Evolutionary conservation across 2,888 invertebrate genomes (phyloP), one percentile per base, ranked within the genome.

Genomic region (Rotaria magnacalcarata): DNA sequence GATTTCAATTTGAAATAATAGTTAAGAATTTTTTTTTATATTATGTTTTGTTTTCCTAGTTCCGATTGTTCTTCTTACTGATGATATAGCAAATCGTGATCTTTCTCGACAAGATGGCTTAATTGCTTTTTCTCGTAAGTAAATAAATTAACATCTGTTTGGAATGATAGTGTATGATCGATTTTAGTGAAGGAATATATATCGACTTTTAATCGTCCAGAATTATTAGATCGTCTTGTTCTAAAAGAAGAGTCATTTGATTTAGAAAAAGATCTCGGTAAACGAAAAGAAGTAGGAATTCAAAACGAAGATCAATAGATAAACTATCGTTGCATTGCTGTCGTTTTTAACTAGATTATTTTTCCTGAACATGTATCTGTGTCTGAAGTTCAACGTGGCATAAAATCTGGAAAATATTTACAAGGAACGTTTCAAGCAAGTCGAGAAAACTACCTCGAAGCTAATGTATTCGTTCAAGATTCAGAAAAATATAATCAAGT

Each of bases 361-460:
- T 86, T 86, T 80, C 87, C 85, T 34, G 85, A 87, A 60, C 87
- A 87, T n/a, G 27, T 87, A 21, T 60, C 67, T 34, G 34, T 86
- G 27, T 74, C 56, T 19, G 87, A 87, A 50, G 43, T 84, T 80
- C 85, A 86, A 85, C 24, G 75, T 16, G 84, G 86, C 16, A 84
- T 85, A 10, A 84, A 87, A 56, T 74, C 84, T 41, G 84, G 87
- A 21, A 67, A 52, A 47, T 52, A 75, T 94, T 90, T 94, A 74
- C 96, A 93, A 89, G 97, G 96, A 0, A 93, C 94, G 0, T 91
- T 91, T 88, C 89, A 90, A 87, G 95, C 96, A 0, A 96, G 96
- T 0, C 93, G 95, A 85, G 96, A 97, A 89, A 99, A 98, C 91
- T 97, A 95, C 90, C 92, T 97, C 24, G 98, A 99, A 91, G 98